phyloP scores from a whole-genome alignment of 2,797 vertebrate species.

The Mareca penelope region DNA sequence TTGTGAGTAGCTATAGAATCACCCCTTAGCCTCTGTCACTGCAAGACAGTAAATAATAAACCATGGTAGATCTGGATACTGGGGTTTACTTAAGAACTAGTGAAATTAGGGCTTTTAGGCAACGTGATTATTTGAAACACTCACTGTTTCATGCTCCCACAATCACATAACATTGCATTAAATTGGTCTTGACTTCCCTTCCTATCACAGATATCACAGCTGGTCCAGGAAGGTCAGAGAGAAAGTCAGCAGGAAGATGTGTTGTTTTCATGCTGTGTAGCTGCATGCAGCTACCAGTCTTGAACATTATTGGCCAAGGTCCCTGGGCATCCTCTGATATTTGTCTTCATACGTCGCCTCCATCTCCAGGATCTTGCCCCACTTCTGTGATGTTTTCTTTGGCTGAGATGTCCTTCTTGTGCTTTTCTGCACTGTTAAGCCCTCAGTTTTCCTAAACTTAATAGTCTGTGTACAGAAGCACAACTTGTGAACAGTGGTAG shows the following conservation, averaged over 20 bases:
- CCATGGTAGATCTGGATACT: not conserved
- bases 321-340: not conserved
- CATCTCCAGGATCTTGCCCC: not conserved
- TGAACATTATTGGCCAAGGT: not conserved
- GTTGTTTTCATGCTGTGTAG: not conserved
- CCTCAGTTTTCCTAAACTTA: not conserved
- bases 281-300: not conserved
- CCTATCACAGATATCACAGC: rapidly evolving
- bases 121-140: not conserved
- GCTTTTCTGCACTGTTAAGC: not conserved
- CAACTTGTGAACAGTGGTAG: not conserved
- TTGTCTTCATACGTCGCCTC: not conserved
- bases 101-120: not conserved
- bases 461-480: not conserved
- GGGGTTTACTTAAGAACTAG: not conserved
- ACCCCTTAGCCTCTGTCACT: not conserved
- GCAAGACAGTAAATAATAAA: not conserved
- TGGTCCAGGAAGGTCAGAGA: not conserved
- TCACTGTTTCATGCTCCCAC: not conserved
- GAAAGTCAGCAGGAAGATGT: not conserved
- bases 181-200: not conserved
- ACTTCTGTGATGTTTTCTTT: not conserved
- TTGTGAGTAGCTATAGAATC: not conserved
- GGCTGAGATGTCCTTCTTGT: not conserved
- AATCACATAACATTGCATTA: not conserved